A percentile compares a stretch with the other conserved stretches of the same genome.
Evolutionary conservation across 1,140 invertebrate genomes (phyloP).

Genomic region (Nixonia krombeini): DNA sequence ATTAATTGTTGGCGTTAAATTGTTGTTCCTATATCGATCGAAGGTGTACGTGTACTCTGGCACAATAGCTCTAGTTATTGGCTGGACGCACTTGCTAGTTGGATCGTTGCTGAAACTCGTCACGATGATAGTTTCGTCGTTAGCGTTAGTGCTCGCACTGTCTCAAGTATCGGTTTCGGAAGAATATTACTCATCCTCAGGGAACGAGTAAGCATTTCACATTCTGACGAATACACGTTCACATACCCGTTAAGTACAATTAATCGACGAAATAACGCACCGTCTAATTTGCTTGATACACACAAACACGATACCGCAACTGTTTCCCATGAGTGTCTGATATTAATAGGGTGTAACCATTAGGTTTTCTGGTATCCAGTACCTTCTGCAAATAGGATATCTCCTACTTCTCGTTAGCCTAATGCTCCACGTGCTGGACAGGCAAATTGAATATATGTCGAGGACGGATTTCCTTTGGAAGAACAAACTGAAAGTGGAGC

Average conservation of each 20-base stretch:
- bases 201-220: slow-evolving; percentile 75
- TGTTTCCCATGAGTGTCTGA: too few species aligned
- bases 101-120: slow-evolving; percentile 87
- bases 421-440: slow-evolving; percentile 84
- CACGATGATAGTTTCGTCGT: slow-evolving; percentile 80
- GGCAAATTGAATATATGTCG: slow-evolving; percentile 89
- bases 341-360: too few species aligned
- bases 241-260: neutral
- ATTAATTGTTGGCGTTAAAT: too few species aligned
- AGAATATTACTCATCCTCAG: slow-evolving; percentile 72
- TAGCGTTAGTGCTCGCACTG: slow-evolving; percentile 60
- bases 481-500: slow-evolving; percentile 90
- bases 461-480: slow-evolving; percentile 94
- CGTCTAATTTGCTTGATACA: too few species aligned
- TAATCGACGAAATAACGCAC: too few species aligned
- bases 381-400: slow-evolving; percentile 77
- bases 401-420: slow-evolving; percentile 76
- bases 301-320: too few species aligned
- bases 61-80: slow-evolving; percentile 81
- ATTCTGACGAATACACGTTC: neutral
- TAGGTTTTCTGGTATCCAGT: slow-evolving; percentile 78
- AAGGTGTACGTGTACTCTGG: slow-evolving; percentile 87
- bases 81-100: slow-evolving; percentile 87
- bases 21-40: slow-evolving; percentile 36
- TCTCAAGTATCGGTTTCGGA: slow-evolving; percentile 50